Evolutionary conservation across 2,888 invertebrate genomes (phyloP), one percentile per base, ranked within the genome.

Genomic region (Omphaloscelis lunosa): DNA sequence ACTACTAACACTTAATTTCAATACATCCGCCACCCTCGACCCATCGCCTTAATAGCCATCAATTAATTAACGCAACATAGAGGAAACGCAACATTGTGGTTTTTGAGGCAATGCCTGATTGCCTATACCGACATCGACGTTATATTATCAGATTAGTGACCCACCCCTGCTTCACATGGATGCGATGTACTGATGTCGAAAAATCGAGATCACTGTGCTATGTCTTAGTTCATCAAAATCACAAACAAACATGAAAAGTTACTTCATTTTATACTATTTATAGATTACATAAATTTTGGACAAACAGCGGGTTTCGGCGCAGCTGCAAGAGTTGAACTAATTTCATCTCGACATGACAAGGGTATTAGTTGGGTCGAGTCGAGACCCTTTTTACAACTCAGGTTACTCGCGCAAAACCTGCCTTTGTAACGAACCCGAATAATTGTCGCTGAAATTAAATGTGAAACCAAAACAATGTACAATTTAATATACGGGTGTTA

Each of bases 331-430:
- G 92, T 95, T 93, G 91, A 95, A 95, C 95, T 96, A 96, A 96
- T 96, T 96, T 96, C 95, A 95, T 95, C 95, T 94, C 93, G 91
- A 95, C 96, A 95, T 96, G 96, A 96, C 96, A 96, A 94, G 96
- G 96, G 96, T 95, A 96, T 96, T 96, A 96, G 96, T 94, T 94
- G 95, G 95, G 95, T 94, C 86, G 89, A 90, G 86, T 88, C 91
- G 90, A 87, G 93, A 92, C 94, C 94, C 95, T 96, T 96, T 95
- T 96, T 95, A 95, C 95, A 94, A 93, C 93, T 91, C 93, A 93
- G 93, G 94, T 94, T 93, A 92, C 92, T 90, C 88, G 87, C 86
- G 89, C 91, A 91, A 93, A 93, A 93, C 91, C 92, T 92, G 89
- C 89, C 84, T 90, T 89, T 88, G 85, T 85, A 85, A 89, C 87